Percentiles rank a stretch among this genome's conserved stretches.
Conservation (phyloP, 2,888 invertebrate genomes). For the Aquatica leii region DNA sequence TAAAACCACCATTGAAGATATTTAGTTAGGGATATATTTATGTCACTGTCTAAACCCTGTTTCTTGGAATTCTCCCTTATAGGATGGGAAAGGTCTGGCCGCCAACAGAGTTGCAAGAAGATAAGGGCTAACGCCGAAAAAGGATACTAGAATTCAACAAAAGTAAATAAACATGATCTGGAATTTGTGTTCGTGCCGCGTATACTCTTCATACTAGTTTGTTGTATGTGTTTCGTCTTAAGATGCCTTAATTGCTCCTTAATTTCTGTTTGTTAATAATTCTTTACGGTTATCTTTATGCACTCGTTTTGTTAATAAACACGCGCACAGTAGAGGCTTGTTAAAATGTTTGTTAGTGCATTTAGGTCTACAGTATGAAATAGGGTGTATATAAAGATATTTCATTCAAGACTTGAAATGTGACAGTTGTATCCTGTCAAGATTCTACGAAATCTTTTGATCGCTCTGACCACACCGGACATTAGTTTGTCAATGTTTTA, state of each 20-base stretch:
- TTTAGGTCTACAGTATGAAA: slow-evolving; percentile 11
- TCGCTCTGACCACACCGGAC: slow-evolving; percentile 9
- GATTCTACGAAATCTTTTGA: slow-evolving; percentile 26
- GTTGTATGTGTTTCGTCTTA: neutral
- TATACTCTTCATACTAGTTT: slow-evolving; percentile 6
- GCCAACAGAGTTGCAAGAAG: slow-evolving; percentile 39
- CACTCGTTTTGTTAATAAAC: slow-evolving; percentile 13
- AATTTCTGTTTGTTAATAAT: slow-evolving; percentile 22
- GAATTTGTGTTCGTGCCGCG: slow-evolving; percentile 28
- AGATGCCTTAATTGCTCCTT: slow-evolving; percentile 21
- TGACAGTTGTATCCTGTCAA: slow-evolving; percentile 32
- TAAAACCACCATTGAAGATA: slow-evolving; percentile 21
- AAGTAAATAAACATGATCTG: slow-evolving; percentile 40
- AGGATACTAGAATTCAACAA: slow-evolving; percentile 36
- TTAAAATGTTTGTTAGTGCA: slow-evolving; percentile 11
- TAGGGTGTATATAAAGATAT: slow-evolving; percentile 20
- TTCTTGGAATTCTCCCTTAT: slow-evolving; percentile 41
- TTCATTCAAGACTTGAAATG: slow-evolving; percentile 29
- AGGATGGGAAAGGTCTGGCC: slow-evolving; percentile 41
- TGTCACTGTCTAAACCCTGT: slow-evolving; percentile 38
- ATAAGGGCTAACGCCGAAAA: slow-evolving; percentile 36
- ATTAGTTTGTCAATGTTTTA: slow-evolving; percentile 5
- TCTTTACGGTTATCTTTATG: slow-evolving; percentile 8
- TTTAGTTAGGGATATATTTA: slow-evolving; percentile 42
- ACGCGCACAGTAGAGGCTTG: slow-evolving; percentile 9